Evolutionary conservation across 2,797 vertebrate genomes (phyloP), one percentile per base, ranked within the genome.

Genomic region (Chelmon rostratus): DNA sequence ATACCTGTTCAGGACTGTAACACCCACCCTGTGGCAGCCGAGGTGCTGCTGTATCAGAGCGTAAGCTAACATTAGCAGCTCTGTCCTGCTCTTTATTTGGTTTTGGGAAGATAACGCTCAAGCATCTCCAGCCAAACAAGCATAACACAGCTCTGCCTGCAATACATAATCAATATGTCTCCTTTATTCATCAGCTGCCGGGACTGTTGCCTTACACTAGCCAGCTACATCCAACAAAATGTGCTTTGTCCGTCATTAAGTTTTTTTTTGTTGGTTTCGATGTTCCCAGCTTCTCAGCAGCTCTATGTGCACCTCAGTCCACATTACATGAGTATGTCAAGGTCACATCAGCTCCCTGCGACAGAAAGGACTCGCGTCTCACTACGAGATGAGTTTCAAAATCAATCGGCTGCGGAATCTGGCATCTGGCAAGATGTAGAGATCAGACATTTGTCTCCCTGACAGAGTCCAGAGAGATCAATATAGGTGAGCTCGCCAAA

Each of bases 391-490:
- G 73, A 82, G 83, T 86, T 80, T 82, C 76, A 79, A 37, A 89
- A 87, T 79, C 68, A 73, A 83, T 80, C 18, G 11, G 25, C 65
- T 7, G 49, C 83, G 68, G 73, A 76, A 68, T 88, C 79, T 70
- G 85, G 90, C 88, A 89, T 89, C 76, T 89, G 90, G 82, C 76
- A 50, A 61, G 33, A 66, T 68, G 49, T 21, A 71, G 40, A 81
- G 68, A 87, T 89, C 89, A 89, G 71, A 79, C 77, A 57, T 47
- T 49, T 46, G 56, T 81, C 85, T 75, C 82, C 31, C 65, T 68
- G 89, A 81, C 80, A 74, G 81, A 68, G 74, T 88, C 78, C 83
- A 52, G 68, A 79, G 78, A 86, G 91, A 93, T 94, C 92, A 80
- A 91, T 90, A 83, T 28, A 86, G 78, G 83, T 49, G 88, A 82